Evolutionary conservation across 2,797 vertebrate genomes (phyloP), one percentile per base, ranked within the genome.

Genomic region (Typhlichthys eigenmanni): DNA sequence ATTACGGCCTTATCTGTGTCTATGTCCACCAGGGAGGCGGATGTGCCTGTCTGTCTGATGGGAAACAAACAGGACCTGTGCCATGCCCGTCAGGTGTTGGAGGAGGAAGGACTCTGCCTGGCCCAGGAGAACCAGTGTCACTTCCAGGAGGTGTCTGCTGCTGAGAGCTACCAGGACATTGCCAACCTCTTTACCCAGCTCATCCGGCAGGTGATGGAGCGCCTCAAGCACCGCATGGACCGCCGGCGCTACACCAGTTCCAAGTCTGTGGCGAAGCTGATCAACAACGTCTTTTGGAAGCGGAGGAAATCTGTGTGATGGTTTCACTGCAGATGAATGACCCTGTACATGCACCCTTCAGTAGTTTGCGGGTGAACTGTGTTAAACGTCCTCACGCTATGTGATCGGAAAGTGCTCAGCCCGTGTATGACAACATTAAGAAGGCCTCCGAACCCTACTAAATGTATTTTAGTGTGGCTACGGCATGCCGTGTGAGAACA

Each of bases 1-100:
- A 43, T 43, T 43, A 43, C 1, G 1, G 38, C 8, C 38, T 9
- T 47, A 11, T 19, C 47, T 3, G 14, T 55, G 17, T 2, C 11
- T 47, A 8, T 74, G 3, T 62, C 53, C 54, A 62, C 62, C 76
- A 94, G 92, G 70, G 88, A 91, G 47, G 3, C 11, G 50, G 85
- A 88, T 0, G 85, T 91, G 3, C 88, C 92, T 0, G 87, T 93
- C 54, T 92, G 87, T 47, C 89, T 93, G 68, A 72, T 93, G 68
- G 93, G 91, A 0, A 93, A 93, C 86, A 94, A 93, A 74, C 91
- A 89, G 86, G 92, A 93, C 79, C 84, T 93, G 62, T 92, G 91
- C 62, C 91, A 93, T 43, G 87, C 70, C 66, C 82, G 91, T 45
- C 90, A 93, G 84, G 92, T 93, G 49, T 47, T 59, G 0, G 91